Evolutionary conservation across 2,113 vertebrate species (phyloP).

Genomic region (Ellobius talpinus): DNA sequence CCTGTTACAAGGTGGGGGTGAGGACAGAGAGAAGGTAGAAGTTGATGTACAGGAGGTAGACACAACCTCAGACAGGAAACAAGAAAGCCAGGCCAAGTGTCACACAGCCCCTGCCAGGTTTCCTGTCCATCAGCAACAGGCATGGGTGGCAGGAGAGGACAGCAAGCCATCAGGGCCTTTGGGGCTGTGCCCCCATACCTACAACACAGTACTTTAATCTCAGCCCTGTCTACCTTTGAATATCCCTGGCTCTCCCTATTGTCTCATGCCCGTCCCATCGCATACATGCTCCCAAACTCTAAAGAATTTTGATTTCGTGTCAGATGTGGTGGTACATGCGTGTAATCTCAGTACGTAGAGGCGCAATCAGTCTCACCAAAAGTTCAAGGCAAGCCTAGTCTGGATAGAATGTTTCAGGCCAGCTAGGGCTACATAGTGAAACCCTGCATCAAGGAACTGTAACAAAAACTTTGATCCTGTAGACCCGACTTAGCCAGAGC

Average conservation of each 20-base stretch:
- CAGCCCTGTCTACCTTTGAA: not conserved
- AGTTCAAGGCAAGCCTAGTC: not conserved
- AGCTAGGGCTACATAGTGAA: not conserved
- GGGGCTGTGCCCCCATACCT: not conserved
- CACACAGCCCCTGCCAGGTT: not conserved
- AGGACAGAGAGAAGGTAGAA: not conserved
- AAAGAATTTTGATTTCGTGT: not conserved
- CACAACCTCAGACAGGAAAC: not conserved
- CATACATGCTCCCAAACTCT: not conserved
- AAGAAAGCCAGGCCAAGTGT: not conserved
- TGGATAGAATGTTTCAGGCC: not conserved
- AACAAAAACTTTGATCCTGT: too few relatives aligned
- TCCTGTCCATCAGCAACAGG: not conserved
- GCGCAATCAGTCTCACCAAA: not conserved
- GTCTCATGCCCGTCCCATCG: fast-evolving
- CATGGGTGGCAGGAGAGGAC: not conserved
- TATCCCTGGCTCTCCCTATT: fast-evolving
- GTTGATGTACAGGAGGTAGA: not conserved
- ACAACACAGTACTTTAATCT: not conserved
- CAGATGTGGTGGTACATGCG: not conserved
- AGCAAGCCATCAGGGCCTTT: not conserved
- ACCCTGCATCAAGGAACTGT: not conserved
- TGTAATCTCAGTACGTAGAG: not conserved
- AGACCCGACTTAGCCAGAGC: not conserved
- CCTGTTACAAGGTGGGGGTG: not conserved